Conservation (phyloP, 1,140 invertebrate species). For the Tetranychus urticae region DNA sequence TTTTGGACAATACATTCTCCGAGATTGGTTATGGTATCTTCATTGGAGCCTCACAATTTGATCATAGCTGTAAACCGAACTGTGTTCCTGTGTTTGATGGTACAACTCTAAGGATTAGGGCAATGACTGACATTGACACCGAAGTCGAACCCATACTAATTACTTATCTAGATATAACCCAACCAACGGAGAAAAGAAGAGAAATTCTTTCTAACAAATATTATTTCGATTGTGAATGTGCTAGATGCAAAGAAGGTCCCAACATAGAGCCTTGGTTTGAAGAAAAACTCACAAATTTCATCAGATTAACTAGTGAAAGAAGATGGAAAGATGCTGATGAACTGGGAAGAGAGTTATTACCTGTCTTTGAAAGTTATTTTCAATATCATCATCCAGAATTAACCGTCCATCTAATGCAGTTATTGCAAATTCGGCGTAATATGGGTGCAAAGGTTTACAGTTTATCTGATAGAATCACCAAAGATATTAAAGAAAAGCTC, state of each 20-base stretch:
- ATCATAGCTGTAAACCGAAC: slow-evolving; percentile 72
- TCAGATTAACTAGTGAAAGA: too few species aligned
- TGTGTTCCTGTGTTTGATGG: slow-evolving; percentile 60
- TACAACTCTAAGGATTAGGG: slow-evolving; percentile 42
- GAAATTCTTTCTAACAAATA: not conserved
- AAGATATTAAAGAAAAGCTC: too few species aligned
- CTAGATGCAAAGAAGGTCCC: not conserved
- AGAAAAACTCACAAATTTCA: too few species aligned
- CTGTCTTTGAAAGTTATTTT: too few species aligned
- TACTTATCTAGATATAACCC: slow-evolving; percentile 45
- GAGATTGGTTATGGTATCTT: slow-evolving; percentile 1
- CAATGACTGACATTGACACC: slow-evolving; percentile 36
- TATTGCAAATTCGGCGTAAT: too few species aligned
- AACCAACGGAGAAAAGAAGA: not conserved
- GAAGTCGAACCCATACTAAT: slow-evolving; percentile 45
- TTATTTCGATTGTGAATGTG: not conserved
- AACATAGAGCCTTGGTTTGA: too few species aligned
- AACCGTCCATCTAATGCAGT: too few species aligned
- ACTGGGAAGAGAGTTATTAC: too few species aligned
- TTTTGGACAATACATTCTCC: not conserved
- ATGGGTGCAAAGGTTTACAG: too few species aligned
- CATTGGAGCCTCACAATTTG: slow-evolving; percentile 36
- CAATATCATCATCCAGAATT: too few species aligned
- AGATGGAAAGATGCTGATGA: too few species aligned
- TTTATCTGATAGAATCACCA: too few species aligned